Conservation (phyloP, 2,888 invertebrate genomes). For the Euphydryas editha region DNA sequence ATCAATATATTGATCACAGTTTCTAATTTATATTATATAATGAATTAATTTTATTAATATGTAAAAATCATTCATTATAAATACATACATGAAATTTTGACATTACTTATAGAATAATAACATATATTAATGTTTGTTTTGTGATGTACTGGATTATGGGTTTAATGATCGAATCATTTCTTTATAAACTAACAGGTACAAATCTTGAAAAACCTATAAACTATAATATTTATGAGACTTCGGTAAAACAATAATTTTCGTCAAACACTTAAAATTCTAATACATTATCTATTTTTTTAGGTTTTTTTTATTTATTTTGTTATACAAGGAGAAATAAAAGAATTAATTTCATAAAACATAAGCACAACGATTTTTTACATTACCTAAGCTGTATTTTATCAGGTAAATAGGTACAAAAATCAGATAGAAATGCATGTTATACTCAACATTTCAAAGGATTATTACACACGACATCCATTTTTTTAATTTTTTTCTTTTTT, state of each 20-base stretch:
- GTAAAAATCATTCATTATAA: neutral
- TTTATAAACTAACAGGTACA: conserved; percentile 9
- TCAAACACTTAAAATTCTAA: neutral
- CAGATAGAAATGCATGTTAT: too few relatives aligned
- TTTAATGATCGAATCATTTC: neutral
- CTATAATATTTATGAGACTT: neutral
- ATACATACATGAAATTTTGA: neutral
- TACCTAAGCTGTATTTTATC: too few relatives aligned
- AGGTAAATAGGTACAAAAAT: too few relatives aligned
- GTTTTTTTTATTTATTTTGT: neutral
- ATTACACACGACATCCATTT: too few relatives aligned
- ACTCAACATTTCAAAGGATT: too few relatives aligned
- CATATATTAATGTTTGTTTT: neutral
- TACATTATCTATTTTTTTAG: neutral
- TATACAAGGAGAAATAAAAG: too few relatives aligned
- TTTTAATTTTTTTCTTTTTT: too few relatives aligned
- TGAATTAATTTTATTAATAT: neutral
- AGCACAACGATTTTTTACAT: too few relatives aligned
- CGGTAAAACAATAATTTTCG: neutral
- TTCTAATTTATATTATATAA: neutral
- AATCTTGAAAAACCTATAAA: conserved; percentile 1
- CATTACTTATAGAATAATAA: neutral
- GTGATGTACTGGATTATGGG: neutral
- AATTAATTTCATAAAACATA: too few relatives aligned
- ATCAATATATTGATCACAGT: conserved; percentile 1